Conservation (phyloP, 2,888 invertebrate genomes). For the Ariolimax columbianus region DNA sequence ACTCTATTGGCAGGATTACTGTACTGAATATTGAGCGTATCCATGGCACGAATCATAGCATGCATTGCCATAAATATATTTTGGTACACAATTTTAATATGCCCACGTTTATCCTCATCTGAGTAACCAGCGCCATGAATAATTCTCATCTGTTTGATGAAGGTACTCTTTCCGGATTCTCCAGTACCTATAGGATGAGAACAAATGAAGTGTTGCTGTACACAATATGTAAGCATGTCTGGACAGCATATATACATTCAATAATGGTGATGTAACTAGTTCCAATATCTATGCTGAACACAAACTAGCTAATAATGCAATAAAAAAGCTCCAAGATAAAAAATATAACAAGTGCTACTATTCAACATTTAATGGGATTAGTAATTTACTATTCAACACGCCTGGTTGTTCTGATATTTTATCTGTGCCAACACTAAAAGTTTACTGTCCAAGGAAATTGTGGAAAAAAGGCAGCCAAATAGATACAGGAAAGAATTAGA, state of each 20-base stretch:
- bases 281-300: no score
- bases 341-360: no score
- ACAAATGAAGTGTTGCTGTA: neutral
- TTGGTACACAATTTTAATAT: constrained; percentile 99
- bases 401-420: no score
- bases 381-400: no score
- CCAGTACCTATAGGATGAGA: constrained; percentile 88
- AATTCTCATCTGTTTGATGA: constrained; percentile 99
- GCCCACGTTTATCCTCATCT: constrained; percentile 98
- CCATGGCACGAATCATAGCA: constrained; percentile 99
- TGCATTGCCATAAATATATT: constrained; percentile 99
- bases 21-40: constrained; percentile 97
- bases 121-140: constrained; percentile 99
- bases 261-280: neutral
- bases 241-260: neutral
- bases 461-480: no score
- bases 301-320: no score
- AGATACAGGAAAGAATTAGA: no score
- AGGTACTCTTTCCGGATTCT: constrained; percentile 99
- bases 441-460: no score
- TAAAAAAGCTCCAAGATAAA: no score
- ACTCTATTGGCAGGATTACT: constrained; percentile 91
- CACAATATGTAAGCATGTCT: neutral
- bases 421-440: no score
- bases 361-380: no score